Conservation (phyloP, 2,113 vertebrate genomes). For the Arothron firmamentum region DNA sequence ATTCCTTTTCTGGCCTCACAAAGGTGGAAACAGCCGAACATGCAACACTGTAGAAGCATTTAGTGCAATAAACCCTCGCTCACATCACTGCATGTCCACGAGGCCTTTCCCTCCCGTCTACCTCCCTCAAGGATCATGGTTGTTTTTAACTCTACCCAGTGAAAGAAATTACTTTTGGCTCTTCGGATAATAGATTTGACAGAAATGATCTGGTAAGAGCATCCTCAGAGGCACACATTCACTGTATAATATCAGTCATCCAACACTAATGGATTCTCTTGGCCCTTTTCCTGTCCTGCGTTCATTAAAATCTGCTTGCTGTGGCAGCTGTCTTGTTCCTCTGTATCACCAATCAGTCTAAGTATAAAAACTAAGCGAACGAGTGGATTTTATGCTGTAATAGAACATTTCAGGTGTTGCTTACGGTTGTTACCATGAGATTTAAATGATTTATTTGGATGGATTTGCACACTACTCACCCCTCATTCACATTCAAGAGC, state of each 20-base stretch:
- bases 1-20: conserved; percentile 11
- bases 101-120: too few relatives aligned
- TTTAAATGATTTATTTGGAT: too few relatives aligned
- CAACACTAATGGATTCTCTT: conserved; percentile 27
- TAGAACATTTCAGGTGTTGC: not conserved
- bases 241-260: conserved; percentile 28
- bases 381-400: not conserved
- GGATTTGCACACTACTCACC: too few relatives aligned
- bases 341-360: too few relatives aligned
- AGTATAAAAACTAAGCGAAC: not conserved
- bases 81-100: too few relatives aligned
- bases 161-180: too few relatives aligned
- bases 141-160: too few relatives aligned
- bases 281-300: conserved; percentile 5
- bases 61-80: too few relatives aligned
- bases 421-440: not conserved
- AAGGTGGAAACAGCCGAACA: too few relatives aligned
- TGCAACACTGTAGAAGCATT: too few relatives aligned
- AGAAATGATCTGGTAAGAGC: conserved; percentile 1
- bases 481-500: too few relatives aligned
- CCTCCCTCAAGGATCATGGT: too few relatives aligned
- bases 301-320: conserved; percentile 21
- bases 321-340: conserved; percentile 1
- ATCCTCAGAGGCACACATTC: conserved; percentile 19
- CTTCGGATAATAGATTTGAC: not conserved